phyloP scores from a whole-genome alignment of 92 coral and sea anemone genomes.

The Siderastrea radians region DNA sequence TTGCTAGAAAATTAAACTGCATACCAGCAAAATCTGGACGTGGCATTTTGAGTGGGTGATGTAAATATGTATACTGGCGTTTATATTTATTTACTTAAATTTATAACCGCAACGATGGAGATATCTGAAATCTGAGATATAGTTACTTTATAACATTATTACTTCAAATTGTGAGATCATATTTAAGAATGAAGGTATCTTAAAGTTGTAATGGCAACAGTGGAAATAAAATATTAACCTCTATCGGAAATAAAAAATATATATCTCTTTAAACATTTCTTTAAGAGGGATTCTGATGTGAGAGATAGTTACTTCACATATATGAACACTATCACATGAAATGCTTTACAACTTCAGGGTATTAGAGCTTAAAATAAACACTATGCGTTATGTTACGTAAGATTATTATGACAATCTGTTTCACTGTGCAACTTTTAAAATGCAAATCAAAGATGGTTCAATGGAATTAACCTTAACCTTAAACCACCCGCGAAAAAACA shows the following conservation, averaged over 20 bases:
- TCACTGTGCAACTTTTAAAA: too few species aligned
- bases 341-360: background rate
- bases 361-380: background rate
- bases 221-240: background rate
- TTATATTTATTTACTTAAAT: background rate
- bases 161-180: too few species aligned
- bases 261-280: background rate
- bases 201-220: background rate
- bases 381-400: background rate
- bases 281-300: constrained; percentile 9
- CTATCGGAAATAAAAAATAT: background rate
- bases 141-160: too few species aligned
- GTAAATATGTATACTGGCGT: too few species aligned
- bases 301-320: constrained; percentile 11
- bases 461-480: too few species aligned
- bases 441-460: too few species aligned
- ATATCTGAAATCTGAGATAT: too few species aligned
- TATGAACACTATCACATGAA: background rate
- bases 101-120: background rate
- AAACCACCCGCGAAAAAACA: too few species aligned
- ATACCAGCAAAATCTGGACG: too few species aligned
- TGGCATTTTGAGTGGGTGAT: too few species aligned
- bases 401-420: background rate
- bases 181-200: too few species aligned
- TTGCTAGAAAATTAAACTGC: too few species aligned